Evolutionary conservation across 2,113 vertebrate species (phyloP).

Genomic region (Bufo bufo): DNA sequence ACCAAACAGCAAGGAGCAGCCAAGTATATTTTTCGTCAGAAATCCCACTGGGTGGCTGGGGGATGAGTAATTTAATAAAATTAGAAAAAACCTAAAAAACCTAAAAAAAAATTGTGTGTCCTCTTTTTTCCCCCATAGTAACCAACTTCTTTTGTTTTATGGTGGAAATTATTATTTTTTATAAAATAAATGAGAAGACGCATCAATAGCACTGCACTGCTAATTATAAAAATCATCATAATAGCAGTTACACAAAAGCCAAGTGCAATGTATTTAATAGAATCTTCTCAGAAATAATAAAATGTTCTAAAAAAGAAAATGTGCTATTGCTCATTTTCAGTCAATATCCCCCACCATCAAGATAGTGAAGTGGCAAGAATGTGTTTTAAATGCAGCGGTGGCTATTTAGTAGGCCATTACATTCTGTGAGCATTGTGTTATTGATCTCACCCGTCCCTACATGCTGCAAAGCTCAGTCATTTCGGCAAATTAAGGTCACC

Average conservation of each 20-base stretch:
- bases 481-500: slow-evolving; percentile 3
- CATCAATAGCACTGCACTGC: background rate
- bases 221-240: background rate
- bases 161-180: background rate
- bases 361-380: background rate
- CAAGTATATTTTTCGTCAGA: no score
- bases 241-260: background rate
- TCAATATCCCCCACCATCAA: background rate
- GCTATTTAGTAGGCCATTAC: background rate
- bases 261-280: background rate
- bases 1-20: no score
- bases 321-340: background rate
- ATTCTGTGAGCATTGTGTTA: slow-evolving; percentile 5
- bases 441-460: slow-evolving; percentile 3
- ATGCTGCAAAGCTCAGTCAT: background rate
- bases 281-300: background rate
- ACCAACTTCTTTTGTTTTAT: background rate
- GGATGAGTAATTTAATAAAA: no score
- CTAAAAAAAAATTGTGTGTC: no score
- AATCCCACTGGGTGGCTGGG: no score
- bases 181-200: background rate
- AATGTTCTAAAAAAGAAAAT: background rate
- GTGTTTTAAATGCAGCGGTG: background rate
- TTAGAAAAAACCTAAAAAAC: no score
- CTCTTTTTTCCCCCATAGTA: background rate